Conservation (phyloP, 2,113 vertebrate genomes). For the Triplophysa dalaica region DNA sequence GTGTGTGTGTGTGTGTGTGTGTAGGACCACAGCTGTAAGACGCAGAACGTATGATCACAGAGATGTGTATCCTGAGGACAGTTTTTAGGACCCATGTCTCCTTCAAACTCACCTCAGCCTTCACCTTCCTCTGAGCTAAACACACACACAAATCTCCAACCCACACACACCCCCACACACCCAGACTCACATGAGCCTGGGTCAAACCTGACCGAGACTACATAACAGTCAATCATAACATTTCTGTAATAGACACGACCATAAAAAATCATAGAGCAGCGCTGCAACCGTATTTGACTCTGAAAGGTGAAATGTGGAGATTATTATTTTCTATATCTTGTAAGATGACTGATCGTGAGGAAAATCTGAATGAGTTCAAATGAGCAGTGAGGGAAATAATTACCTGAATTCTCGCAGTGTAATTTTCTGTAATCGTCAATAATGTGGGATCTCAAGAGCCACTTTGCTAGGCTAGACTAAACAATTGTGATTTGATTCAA, state of each 20-base stretch:
- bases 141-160: constrained; percentile 1
- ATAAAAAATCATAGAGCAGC: not conserved
- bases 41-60: constrained; percentile 59
- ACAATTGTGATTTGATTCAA: constrained; percentile 69
- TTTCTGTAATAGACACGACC: not conserved
- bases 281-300: constrained; percentile 14
- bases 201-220: constrained; percentile 7
- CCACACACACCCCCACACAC: constrained; percentile 10
- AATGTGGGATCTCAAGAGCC: constrained; percentile 70
- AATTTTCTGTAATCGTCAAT: constrained; percentile 59
- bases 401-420: constrained; percentile 45
- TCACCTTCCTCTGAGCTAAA: constrained; percentile 63
- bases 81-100: constrained; percentile 57
- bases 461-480: constrained; percentile 69
- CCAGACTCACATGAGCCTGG: constrained; percentile 25
- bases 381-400: constrained; percentile 48
- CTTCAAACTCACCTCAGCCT: constrained; percentile 61
- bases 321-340: constrained; percentile 41
- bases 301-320: constrained; percentile 26
- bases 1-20: constrained; percentile 2
- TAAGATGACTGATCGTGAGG: constrained; percentile 21
- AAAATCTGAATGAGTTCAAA: constrained; percentile 44
- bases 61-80: constrained; percentile 64
- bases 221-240: constrained; percentile 5
- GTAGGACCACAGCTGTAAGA: constrained; percentile 66